Evolutionary conservation across 1,140 invertebrate species (phyloP), one percentile per base, ranked within the genome.

Genomic region (Caenorhabditis latens): DNA sequence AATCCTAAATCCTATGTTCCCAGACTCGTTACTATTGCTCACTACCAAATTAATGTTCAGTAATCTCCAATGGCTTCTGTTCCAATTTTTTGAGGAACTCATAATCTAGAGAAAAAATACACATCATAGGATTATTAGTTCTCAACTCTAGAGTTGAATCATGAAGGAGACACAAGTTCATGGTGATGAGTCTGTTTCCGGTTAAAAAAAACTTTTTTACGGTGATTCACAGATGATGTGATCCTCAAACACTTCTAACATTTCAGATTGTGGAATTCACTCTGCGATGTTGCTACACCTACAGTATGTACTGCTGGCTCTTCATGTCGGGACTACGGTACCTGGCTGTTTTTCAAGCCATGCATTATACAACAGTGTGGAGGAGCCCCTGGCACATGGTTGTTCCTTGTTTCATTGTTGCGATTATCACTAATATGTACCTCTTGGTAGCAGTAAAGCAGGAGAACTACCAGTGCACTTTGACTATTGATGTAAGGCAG

Each of bases 261-360:
- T 75, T 85, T 50, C 65, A 86, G 85, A 46, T 86, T 14, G 40
- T 40, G 3, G 67, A 71, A 55, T 75, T 86, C 40, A 55, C 24
- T 32, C 14, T 65, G 7, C 85, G 85, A 55, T 67, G 63, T 48
- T 71, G 85, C 21, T 88, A 86, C 84, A 71, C 50, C 32, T 84
- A 86, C 32, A 67, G 57, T 55, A 82, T 84, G 83, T 88, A 82
- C 71, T 88, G 83, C 32, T 88, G 87, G 87, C 53, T 88, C 2
- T 88, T 85, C 82, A 88, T 88, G 87, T 88, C 87, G 4, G 85
- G 83, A 55, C 50, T 88, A 50, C 75, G 86, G 21, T 87, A 87
- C 46, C 24, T 83, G n/a, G 86, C 86, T 4, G 86, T 71, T 0
- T 67, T 79, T 57, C 79, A 48, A 75, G n/a, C 50, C 0, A 50